These are phyloP conservation scores for Piliocolobus tephrosceles DNA, from an alignment of 2,113 vertebrate species.

Conservation along the genomic window DNA sequence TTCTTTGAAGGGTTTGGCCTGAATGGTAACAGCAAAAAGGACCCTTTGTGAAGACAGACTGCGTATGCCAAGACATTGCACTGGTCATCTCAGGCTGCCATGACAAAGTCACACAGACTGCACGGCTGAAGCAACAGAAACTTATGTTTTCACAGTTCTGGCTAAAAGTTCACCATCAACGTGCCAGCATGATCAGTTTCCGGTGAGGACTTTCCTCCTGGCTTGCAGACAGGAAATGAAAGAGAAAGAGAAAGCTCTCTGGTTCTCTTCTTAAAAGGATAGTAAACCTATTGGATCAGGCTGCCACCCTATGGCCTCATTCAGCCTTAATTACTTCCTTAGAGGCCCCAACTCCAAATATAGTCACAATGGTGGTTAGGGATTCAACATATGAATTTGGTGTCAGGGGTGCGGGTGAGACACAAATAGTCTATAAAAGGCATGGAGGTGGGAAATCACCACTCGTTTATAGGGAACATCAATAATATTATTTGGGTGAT, in stretches of 20 bases:
- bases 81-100: not conserved
- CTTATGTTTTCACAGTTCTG: not conserved
- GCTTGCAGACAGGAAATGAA: not conserved
- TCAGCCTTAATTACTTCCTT: not conserved
- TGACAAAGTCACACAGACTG: not conserved
- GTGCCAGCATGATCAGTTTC: not conserved
- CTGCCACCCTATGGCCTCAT: not conserved
- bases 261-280: not conserved
- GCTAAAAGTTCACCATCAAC: not conserved
- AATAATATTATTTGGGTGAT: not conserved
- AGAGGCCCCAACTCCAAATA: not conserved
- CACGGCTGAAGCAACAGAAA: not conserved
- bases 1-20: not conserved
- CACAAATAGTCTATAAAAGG: not conserved
- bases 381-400: not conserved
- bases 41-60: not conserved
- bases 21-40: not conserved
- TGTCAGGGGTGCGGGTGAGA: too few species aligned
- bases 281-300: not conserved
- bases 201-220: not conserved
- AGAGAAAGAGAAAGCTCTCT: not conserved
- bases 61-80: not conserved
- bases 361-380: not conserved
- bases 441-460: not conserved
- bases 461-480: not conserved